Evolutionary conservation across 2,888 invertebrate genomes (phyloP), one percentile per base, ranked within the genome.

Genomic region (Chesias legatella): DNA sequence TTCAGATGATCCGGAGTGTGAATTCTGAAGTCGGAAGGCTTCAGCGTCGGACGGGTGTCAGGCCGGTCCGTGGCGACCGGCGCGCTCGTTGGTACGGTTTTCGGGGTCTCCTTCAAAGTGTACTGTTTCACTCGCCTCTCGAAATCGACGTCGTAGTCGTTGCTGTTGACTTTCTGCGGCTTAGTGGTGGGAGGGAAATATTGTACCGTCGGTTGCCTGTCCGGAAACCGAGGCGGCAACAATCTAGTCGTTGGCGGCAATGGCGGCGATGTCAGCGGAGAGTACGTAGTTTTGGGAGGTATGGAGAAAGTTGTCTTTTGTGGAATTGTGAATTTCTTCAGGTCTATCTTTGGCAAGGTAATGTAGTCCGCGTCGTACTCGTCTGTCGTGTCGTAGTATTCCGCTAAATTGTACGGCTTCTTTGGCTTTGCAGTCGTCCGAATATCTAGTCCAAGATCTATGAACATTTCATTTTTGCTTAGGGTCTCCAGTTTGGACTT

Each of bases 311-410:
- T 6, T 2, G 3, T 7, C 28, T 48, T 1, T 45, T 11, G 7
- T 56, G 42, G 3, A 20, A 54, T 48, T 0, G 73, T 68, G 33
- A 60, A 72, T 53, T 79, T 86, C 41, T 82, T 78, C 7, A 85
- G 51, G 48, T 86, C 85, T 9, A 83, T 60, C 51, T 81, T 79
- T 1, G 79, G 66, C 22, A 76, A 56, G 7, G 69, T 75, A 3
- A 72, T 39, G 41, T 84, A 85, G 41, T 84, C 84, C 1, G 60
- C 58, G 20, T 79, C 78, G 22, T 82, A 78, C 11, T 82, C 82
- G 17, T 83, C 80, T 0, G 69, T 71, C 1, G 69, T 56, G 23
- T 83, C 81, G 29, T 80, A 79, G 42, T 80, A 79, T 45, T 84
- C 83, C 1, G 67, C 59, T 9, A 66, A 44, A 26, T 70, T 71